Evolutionary conservation across 2,113 vertebrate genomes (phyloP), one percentile per base, ranked within the genome.

Genomic region (Hiodon alosoides): DNA sequence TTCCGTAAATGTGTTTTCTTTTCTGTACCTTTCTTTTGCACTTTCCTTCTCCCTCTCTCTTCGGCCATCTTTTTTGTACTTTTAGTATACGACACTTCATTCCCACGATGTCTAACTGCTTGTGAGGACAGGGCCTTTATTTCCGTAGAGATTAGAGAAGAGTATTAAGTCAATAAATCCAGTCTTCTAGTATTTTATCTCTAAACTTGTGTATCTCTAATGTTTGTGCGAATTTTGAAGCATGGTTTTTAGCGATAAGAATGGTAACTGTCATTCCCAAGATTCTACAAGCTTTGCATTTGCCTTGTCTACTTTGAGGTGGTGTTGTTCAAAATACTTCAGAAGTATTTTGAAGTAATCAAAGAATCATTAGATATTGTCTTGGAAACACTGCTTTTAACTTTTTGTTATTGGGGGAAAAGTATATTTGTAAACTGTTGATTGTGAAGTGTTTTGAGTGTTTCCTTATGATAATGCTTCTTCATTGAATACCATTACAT

Each of bases 401-500:
- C 64, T 48, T 54, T 53, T 2, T 69, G 14, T 4, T 64, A 53
- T n/a, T 9, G 62, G 50, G 46, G 62, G 46, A 10, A 4, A 51
- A 59, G 46, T 74, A 31, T 75, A 59, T 52, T 65, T 73, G 8
- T 16, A 16, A 73, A n/a, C 16, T 67, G 64, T 53, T 50, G 73
- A 50, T 53, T n/a, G 7, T 73, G 71, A 31, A 67, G 64, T 31
- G 31, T 5, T 17, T 13, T 67, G 58, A 67, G 65, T 74, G 73
- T 62, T 50, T 50, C 46, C 73, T 57, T 68, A 50, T 67, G 10
- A 46, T 68, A 67, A 75, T 68, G 64, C 73, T 67, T 59, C 14
- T 67, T 47, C 31, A 75, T 53, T 50, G 7, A 58, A 46, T 74
- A 67, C 17, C 16, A 68, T 47, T 7, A 46, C 53, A 58, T 10